These are phyloP conservation scores for Dioctria rufipes DNA, from an alignment of 2,888 invertebrate genomes.

Conservation along the genomic window DNA sequence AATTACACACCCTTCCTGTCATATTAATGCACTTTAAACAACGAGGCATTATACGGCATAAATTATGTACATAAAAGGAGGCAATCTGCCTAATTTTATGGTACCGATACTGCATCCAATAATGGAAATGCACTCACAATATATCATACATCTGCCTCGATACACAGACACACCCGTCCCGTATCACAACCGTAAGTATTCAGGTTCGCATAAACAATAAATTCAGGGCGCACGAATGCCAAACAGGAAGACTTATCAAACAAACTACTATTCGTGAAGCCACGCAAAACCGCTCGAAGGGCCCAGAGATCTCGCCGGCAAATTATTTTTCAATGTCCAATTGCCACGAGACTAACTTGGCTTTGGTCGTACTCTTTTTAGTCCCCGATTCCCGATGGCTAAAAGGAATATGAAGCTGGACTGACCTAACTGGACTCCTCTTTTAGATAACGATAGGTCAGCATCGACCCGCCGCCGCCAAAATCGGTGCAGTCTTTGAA, in stretches of 20 bases:
- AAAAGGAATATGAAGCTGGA: background rate
- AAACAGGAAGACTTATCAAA: constrained; percentile 30
- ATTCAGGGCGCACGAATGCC: constrained; percentile 32
- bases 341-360: constrained; percentile 37
- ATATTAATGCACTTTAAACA: too few relatives aligned
- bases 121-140: constrained; percentile 20
- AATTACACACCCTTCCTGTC: background rate
- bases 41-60: background rate
- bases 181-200: background rate
- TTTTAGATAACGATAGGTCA: background rate
- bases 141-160: background rate
- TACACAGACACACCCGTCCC: background rate
- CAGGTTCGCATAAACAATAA: constrained; percentile 6
- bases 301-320: background rate
- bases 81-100: background rate
- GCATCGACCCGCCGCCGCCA: too few relatives aligned
- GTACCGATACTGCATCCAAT: background rate
- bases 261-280: background rate
- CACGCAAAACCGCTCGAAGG: constrained; percentile 14
- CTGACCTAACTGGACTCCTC: background rate
- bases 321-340: constrained; percentile 48
- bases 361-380: background rate
- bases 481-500: background rate
- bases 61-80: background rate
- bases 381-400: background rate